Base-by-base conservation (phyloP, 2,797 vertebrate genomes). In the Trachops cirrhosus region DNA sequence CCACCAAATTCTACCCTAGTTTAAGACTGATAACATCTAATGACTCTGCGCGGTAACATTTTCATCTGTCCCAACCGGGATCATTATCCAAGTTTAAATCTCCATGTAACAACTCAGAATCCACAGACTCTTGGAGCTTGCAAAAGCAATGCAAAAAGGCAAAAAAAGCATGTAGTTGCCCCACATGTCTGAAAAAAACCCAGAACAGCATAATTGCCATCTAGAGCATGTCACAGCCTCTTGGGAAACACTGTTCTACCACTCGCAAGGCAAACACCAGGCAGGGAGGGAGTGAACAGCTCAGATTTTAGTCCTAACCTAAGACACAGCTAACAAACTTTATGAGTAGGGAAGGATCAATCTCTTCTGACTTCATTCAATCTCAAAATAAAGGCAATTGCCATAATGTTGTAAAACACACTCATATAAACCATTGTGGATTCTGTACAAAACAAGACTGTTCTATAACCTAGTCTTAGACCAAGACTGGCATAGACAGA, bases 21-120 rank as follows among this genome's bases (percentile, higher is more conserved):
- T 78, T 78, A 95, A 96, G 85, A 87, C 1, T 89, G 96, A 87
- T 92, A 95, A 93, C 50, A 82, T 67, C 57, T 71, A 82, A 68
- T 59, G 74, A 80, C 59, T 64, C 39, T 15, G 37, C 34, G 52
- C 92, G 83, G 79, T 84, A 87, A 78, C 41, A 78, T 59, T 84
- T 86, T 29, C 44, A 22, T 82, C 79, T 64, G 48, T 67, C 77
- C 68, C 86, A 85, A 67, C 48, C 46, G 41, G 70, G 85, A 77
- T 80, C 50, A 44, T 78, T 74, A 73, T 70, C 70, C 75, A 89
- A 86, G 50, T 90, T 73, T 84, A 96, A 95, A 79, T 85, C 62
- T 86, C 59, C 54, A 26, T 15, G 54, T 67, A 86, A 70, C 70
- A 92, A 78, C 64, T 91, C 90, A 54, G 41, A 93, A 96, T 57